phyloP scores from a whole-genome alignment of 1,140 invertebrate genomes.

The Dendroctonus ponderosae region DNA sequence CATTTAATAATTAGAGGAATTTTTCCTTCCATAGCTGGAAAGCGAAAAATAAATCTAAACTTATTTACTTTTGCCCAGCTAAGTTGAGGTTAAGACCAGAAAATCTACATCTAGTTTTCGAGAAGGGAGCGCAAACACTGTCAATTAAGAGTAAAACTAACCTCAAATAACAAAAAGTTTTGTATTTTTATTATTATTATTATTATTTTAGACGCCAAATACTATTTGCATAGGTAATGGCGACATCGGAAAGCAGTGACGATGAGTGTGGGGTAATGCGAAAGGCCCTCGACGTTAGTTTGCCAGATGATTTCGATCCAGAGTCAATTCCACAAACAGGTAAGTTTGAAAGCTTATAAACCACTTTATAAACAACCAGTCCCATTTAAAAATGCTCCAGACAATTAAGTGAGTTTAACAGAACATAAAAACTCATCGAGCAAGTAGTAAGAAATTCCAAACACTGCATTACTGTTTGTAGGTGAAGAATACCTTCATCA shows the following conservation, averaged over 20 bases:
- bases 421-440: too few species aligned
- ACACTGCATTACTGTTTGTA: constrained; percentile 23
- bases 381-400: neutral
- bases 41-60: neutral
- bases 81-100: neutral
- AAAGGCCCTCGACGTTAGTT: constrained; percentile 44
- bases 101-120: neutral
- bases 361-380: constrained; percentile 4
- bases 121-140: neutral
- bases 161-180: neutral
- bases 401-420: neutral
- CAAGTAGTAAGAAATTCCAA: neutral
- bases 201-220: neutral
- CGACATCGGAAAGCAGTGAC: constrained; percentile 23
- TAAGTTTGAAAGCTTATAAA: constrained; percentile 13
- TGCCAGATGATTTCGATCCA: constrained; percentile 48
- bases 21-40: constrained; percentile 32
- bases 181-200: neutral
- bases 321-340: constrained; percentile 45
- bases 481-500: constrained; percentile 49
- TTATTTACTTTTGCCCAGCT: constrained; percentile 1
- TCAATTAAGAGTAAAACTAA: neutral
- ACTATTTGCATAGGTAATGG: constrained; percentile 22
- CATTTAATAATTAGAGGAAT: constrained; percentile 73
- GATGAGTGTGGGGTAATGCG: constrained; percentile 39